Percentiles rank a stretch among this genome's conserved stretches.
Conservation (phyloP, 2,888 invertebrate genomes). For the Blastobasis adustella region DNA sequence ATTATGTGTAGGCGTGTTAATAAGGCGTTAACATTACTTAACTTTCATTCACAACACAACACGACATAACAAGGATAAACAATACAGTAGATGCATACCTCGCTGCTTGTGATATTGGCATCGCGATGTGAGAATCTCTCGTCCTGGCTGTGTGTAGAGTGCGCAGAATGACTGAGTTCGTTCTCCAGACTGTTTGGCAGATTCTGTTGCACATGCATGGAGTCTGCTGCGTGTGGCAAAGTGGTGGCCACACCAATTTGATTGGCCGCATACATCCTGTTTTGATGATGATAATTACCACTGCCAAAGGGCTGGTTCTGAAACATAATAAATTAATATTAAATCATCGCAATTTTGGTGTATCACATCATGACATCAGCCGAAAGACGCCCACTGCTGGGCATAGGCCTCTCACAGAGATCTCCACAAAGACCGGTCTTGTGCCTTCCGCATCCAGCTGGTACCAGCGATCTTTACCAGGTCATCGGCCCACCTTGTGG, state of each 20-base stretch:
- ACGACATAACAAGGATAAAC: no score
- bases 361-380: no score
- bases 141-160: constrained; percentile 47
- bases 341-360: no score
- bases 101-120: constrained; percentile 35
- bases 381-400: no score
- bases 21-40: no score
- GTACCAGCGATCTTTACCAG: no score
- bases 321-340: constrained; percentile 12
- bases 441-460: no score
- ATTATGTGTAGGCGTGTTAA: no score
- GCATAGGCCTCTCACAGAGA: no score
- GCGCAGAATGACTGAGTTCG: constrained; percentile 36
- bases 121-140: constrained; percentile 46
- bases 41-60: no score
- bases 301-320: constrained; percentile 45
- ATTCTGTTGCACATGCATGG: constrained; percentile 31
- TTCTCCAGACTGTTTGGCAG: constrained; percentile 30
- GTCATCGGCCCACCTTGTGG: no score
- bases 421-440: no score
- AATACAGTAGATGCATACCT: constrained; percentile 22
- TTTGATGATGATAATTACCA: constrained; percentile 47
- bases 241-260: constrained; percentile 70
- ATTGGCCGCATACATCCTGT: constrained; percentile 61
- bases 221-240: constrained; percentile 49